These are phyloP conservation scores for Elmis aenea DNA, from an alignment of 2,888 invertebrate species.

Conservation along the genomic window DNA sequence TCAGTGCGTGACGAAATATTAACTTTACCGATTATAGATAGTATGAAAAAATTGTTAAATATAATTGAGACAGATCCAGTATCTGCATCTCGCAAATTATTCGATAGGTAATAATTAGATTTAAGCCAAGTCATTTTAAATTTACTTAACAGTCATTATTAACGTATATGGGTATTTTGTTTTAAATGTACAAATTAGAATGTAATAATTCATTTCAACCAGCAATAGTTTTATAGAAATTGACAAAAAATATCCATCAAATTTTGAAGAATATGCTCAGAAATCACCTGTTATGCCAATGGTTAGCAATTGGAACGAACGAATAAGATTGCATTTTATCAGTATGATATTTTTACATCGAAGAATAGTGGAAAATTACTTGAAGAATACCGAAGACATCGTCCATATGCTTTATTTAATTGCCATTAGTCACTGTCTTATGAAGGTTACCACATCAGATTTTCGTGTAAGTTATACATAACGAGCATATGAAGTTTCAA, in stretches of 20 bases:
- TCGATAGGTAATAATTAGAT: too few species aligned
- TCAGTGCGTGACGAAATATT: too few species aligned
- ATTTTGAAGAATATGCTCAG: conserved; percentile 5
- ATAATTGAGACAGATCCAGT: neutral
- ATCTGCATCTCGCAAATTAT: too few species aligned
- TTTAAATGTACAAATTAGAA: too few species aligned
- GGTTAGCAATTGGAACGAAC: neutral
- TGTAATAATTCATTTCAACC: too few species aligned
- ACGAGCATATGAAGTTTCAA: too few species aligned
- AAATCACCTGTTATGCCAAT: neutral
- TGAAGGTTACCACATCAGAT: conserved; percentile 13
- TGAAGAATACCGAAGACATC: conserved; percentile 5
- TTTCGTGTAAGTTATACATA: too few species aligned
- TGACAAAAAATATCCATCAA: conserved; percentile 2
- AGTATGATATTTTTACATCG: conserved; percentile 2
- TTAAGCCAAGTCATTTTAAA: too few species aligned
- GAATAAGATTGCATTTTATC: conserved; percentile 1
- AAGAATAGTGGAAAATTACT: neutral
- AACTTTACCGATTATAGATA: too few species aligned
- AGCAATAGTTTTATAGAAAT: conserved; percentile 4
- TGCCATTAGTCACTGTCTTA: conserved; percentile 14
- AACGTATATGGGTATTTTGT: too few species aligned
- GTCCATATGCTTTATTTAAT: conserved; percentile 13
- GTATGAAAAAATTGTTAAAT: neutral
- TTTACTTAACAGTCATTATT: too few species aligned